These are phyloP conservation scores for Forbesichthys papilliferus DNA, from an alignment of 2,113 vertebrate species.

Conservation along the genomic window DNA sequence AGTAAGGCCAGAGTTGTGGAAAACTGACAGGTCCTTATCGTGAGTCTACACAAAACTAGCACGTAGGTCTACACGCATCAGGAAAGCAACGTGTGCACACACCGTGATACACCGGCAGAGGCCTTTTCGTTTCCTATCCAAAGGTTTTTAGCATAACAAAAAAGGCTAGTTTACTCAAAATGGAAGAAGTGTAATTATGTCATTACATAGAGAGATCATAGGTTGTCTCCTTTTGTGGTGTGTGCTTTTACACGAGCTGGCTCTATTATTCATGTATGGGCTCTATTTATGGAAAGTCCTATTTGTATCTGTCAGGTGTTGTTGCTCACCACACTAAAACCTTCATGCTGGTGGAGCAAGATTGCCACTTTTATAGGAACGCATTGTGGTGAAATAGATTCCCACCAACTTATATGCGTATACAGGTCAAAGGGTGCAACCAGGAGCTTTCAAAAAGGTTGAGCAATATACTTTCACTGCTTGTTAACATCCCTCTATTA, in stretches of 20 bases:
- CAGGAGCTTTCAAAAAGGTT: slow-evolving; percentile 33
- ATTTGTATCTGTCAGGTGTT: slow-evolving; percentile 60
- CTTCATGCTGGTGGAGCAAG: slow-evolving; percentile 47
- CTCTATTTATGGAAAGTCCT: slow-evolving; percentile 47
- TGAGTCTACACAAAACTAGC: not conserved
- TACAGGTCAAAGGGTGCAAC: slow-evolving; percentile 40
- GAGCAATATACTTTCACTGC: slow-evolving; percentile 34
- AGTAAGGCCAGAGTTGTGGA: slow-evolving; percentile 20
- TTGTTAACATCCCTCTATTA: slow-evolving; percentile 26
- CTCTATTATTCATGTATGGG: slow-evolving; percentile 45
- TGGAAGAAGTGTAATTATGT: slow-evolving; percentile 25
- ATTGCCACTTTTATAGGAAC: slow-evolving; percentile 59
- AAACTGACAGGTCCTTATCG: slow-evolving; percentile 14
- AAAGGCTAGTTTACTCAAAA: slow-evolving; percentile 4
- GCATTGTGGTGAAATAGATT: slow-evolving; percentile 58
- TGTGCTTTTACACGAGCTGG: slow-evolving; percentile 33
- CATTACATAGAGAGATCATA: slow-evolving; percentile 25
- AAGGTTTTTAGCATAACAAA: slow-evolving; percentile 2
- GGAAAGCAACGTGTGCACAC: not conserved
- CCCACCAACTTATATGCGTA: slow-evolving; percentile 45
- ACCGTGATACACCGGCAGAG: not conserved
- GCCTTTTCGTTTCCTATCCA: not conserved
- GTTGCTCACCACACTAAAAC: slow-evolving; percentile 55
- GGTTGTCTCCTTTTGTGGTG: slow-evolving; percentile 5
- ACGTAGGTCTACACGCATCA: not conserved